Evolutionary conservation across 1,140 invertebrate species (phyloP), one percentile per base, ranked within the genome.

Genomic region (Drosophila nasuta): DNA sequence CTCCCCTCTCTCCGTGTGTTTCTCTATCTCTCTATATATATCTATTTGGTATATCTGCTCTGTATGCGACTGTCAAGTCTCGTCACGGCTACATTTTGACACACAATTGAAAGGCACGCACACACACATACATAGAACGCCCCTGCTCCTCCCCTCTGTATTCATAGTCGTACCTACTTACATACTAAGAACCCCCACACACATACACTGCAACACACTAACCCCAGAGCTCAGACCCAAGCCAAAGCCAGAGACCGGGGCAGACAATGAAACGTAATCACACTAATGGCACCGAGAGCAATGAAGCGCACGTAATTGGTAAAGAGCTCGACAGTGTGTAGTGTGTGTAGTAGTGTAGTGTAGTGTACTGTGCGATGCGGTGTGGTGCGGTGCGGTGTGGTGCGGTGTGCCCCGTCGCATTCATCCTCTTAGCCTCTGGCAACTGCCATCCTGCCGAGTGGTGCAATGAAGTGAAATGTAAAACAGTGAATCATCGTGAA

Each of bases 251-350:
- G 46, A 65, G 81, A 80, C 81, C 70, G 74, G 68, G 68, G 75
- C 85, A 89, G 86, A 89, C 85, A 89, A 89, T 89, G 85, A 89
- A 89, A 90, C 85, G 85, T 89, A 89, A 89, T 89, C 85, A 89
- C 85, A 89, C 85, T 89, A 89, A 89, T 89, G 85, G 85, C 86
- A 85, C 86, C 85, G 71, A 81, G 78, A 90, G 85, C 85, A 89
- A 89, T 89, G 85, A 89, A 89, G 85, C 86, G 86, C 86, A 89
- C 86, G 86, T 89, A 89, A 89, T 89, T 89, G 85, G 85, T 89
- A 89, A 89, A 89, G 81, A 89, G 85, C 85, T 89, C 81, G 79
- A 83, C 71, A 85, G 85, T 89, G 85, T 81, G 85, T 81, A 67
- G 62, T 66, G 62, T 60, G 62, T 66, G 62, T 62, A 81, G 74